phyloP scores from a whole-genome alignment of 2,888 invertebrate species.

The Germaria angustata region DNA sequence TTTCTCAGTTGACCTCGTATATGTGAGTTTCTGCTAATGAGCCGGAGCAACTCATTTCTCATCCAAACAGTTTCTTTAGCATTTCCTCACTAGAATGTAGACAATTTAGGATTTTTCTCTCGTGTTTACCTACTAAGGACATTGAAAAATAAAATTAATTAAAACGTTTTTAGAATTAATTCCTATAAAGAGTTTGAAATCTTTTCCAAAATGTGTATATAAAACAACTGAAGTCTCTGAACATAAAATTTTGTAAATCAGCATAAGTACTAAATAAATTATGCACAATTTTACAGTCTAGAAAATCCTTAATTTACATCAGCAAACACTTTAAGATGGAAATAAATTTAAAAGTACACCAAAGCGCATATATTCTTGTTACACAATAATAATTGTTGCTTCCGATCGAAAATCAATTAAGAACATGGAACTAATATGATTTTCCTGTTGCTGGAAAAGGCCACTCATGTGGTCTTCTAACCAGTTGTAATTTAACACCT shows the following conservation, averaged over 20 bases:
- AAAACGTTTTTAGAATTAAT: no score
- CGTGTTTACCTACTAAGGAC: no score
- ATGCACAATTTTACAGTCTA: conserved; percentile 52
- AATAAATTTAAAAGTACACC: conserved; percentile 17
- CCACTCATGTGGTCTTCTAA: conserved; percentile 62
- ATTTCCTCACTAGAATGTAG: not conserved
- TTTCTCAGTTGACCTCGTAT: not conserved
- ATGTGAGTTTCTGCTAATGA: conserved; percentile 37
- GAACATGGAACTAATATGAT: not conserved
- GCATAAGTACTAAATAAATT: conserved; percentile 49
- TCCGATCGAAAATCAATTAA: conserved; percentile 53
- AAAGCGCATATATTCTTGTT: conserved; percentile 49
- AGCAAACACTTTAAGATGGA: conserved; percentile 1
- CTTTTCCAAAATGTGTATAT: not conserved
- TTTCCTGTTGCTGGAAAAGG: conserved; percentile 4
- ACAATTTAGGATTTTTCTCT: not conserved
- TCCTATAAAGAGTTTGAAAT: conserved; percentile 41
- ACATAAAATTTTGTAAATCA: not conserved
- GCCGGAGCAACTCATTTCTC: conserved; percentile 46
- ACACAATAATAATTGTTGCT: conserved; percentile 24
- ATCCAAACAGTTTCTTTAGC: not conserved
- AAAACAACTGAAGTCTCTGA: not conserved
- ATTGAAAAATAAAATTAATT: no score
- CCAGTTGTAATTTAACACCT: conserved; percentile 59
- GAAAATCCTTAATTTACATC: conserved; percentile 16